phyloP scores from a whole-genome alignment of 2,797 vertebrate genomes.

The Cynodonichthys magdalenae region DNA sequence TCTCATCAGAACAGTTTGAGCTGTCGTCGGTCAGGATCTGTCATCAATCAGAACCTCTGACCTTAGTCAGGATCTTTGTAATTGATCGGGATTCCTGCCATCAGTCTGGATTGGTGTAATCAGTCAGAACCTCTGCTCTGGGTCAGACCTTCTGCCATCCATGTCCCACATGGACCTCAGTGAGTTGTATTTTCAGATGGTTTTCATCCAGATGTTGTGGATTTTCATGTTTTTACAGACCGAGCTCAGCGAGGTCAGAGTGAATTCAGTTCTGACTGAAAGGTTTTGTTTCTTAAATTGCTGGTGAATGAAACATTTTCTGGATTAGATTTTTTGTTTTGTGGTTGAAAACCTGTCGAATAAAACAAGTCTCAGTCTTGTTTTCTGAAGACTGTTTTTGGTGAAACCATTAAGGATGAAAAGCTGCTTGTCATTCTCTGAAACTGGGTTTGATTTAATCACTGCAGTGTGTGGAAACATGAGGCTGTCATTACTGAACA shows the following conservation, averaged over 20 bases:
- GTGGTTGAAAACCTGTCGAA: too few relatives aligned
- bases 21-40: constrained; percentile 18
- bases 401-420: too few relatives aligned
- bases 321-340: background rate
- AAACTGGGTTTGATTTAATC: background rate
- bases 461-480: constrained; percentile 26
- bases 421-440: background rate
- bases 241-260: constrained; percentile 17
- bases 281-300: background rate
- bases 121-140: too few relatives aligned
- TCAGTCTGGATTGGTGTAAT: background rate
- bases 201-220: constrained; percentile 23
- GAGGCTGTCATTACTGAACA: constrained; percentile 1
- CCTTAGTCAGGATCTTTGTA: too few relatives aligned
- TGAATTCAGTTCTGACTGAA: constrained; percentile 11
- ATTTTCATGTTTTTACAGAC: constrained; percentile 25
- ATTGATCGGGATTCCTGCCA: background rate
- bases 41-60: too few relatives aligned
- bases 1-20: constrained; percentile 28
- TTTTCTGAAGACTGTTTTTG: too few relatives aligned
- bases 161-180: constrained; percentile 36
- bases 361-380: too few relatives aligned
- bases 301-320: constrained; percentile 10
- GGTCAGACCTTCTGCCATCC: background rate
- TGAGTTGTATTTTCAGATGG: constrained; percentile 20